phyloP scores from a whole-genome alignment of 2,888 invertebrate genomes.

The Chaetogeoica ovagalla region DNA sequence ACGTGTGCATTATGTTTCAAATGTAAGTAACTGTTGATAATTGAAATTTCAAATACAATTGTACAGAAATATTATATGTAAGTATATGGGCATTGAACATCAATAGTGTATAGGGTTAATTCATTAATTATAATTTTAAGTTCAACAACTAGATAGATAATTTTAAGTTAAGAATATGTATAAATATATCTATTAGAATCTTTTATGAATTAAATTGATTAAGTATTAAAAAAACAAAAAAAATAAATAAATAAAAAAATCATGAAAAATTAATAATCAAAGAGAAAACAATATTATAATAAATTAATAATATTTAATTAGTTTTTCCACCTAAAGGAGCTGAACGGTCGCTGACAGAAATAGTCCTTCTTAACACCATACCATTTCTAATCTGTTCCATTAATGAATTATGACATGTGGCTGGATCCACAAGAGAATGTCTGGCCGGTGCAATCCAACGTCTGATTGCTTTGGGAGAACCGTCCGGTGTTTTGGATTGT shows the following conservation, averaged over 20 bases:
- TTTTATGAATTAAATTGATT: conserved; percentile 20
- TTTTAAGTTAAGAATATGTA: conserved; percentile 10
- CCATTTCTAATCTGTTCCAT: conserved; percentile 93
- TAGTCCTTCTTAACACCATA: conserved; percentile 77
- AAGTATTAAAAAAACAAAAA: conserved; percentile 23
- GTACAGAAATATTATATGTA: neutral
- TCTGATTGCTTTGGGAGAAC: conserved; percentile 61
- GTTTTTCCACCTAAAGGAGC: conserved; percentile 73
- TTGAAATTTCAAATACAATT: neutral
- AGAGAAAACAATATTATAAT: conserved; percentile 7
- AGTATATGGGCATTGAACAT: neutral
- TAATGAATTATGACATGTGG: conserved; percentile 80
- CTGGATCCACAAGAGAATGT: conserved; percentile 66
- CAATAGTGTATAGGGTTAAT: conserved; percentile 6
- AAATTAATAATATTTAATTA: conserved; percentile 58
- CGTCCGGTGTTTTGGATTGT: conserved; percentile 57
- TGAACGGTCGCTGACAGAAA: conserved; percentile 79
- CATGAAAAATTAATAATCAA: conserved; percentile 13
- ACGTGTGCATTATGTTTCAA: neutral
- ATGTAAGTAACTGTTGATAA: neutral
- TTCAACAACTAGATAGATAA: conserved; percentile 8
- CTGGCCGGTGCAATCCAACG: conserved; percentile 62
- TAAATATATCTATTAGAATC: conserved; percentile 1
- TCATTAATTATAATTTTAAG: neutral
- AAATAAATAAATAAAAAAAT: neutral